Percentiles rank a stretch among this genome's conserved stretches.
Evolutionary conservation across 1,140 invertebrate genomes (phyloP).

Genomic region (Leptonema lineaticorne): DNA sequence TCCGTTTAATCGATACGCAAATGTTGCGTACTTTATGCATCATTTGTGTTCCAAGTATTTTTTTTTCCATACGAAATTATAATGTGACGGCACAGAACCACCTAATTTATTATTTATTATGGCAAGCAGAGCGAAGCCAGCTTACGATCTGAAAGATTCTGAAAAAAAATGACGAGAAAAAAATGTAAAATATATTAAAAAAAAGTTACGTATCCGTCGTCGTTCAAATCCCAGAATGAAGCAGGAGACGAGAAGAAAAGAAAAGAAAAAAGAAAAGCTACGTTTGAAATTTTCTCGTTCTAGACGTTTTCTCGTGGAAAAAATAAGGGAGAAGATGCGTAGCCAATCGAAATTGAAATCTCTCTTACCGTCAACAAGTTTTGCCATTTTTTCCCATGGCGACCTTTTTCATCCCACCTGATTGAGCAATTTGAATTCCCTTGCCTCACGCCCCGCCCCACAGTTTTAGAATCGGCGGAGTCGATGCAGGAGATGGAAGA

Average conservation of each 20-base stretch:
- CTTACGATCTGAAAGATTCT: no score
- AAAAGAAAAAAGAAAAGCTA: conserved; percentile 19
- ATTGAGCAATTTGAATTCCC: conserved; percentile 32
- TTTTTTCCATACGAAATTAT: conserved; percentile 10
- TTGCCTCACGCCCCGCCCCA: background rate
- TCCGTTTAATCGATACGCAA: conserved; percentile 3
- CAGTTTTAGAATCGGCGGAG: conserved; percentile 20
- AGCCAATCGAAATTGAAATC: conserved; percentile 39
- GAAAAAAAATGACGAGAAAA: no score
- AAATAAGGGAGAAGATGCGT: conserved; percentile 22
- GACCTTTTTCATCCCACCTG: conserved; percentile 19
- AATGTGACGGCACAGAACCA: background rate
- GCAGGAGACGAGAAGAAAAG: no score
- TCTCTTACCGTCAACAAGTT: conserved; percentile 35
- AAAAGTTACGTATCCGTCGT: background rate
- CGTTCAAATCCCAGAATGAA: background rate
- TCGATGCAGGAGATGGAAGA: conserved; percentile 16
- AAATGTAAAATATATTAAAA: background rate
- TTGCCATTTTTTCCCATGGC: conserved; percentile 20
- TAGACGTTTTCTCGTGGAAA: conserved; percentile 22
- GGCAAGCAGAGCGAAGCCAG: background rate
- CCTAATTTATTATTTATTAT: conserved; percentile 18
- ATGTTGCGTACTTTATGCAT: conserved; percentile 11
- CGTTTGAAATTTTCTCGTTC: background rate
- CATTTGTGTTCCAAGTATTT: conserved; percentile 1